Evolutionary conservation across 2,113 vertebrate genomes (phyloP).

Genomic region (Columbina picui): DNA sequence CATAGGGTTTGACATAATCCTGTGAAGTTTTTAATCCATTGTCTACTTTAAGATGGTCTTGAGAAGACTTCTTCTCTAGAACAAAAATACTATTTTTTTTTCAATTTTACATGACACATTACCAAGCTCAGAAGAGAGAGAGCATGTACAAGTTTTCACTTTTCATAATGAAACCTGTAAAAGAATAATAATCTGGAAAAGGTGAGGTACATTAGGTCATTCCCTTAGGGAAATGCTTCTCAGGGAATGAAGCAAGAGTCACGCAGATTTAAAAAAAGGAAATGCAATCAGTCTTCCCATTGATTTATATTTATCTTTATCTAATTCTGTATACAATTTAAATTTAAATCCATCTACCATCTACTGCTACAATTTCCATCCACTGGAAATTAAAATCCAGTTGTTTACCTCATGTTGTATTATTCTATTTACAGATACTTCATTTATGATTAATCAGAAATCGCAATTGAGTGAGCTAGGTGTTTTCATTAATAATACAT

Average conservation of each 20-base stretch:
- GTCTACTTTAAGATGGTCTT: not conserved
- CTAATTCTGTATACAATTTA: not conserved
- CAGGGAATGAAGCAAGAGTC: not conserved
- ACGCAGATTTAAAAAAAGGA: not conserved
- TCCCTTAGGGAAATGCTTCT: not conserved
- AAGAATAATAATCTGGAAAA: not conserved
- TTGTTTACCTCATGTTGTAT: slow-evolving; percentile 19
- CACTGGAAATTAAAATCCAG: slow-evolving; percentile 1
- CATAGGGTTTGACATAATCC: not conserved
- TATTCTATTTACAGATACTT: slow-evolving; percentile 27
- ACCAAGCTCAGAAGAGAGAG: not conserved
- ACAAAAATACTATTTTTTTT: not conserved
- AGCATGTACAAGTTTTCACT: not conserved
- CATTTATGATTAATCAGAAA: slow-evolving; percentile 32
- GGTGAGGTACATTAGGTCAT: not conserved
- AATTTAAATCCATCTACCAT: slow-evolving; percentile 1
- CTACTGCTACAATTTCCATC: not conserved
- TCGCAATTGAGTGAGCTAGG: not conserved
- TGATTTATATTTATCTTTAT: slow-evolving; percentile 19
- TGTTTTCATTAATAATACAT: slow-evolving; percentile 10
- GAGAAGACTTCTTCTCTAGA: not conserved
- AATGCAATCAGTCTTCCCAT: not conserved
- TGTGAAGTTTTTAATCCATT: not conserved
- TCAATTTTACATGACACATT: not conserved
- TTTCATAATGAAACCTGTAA: not conserved